Evolutionary conservation across 2,888 invertebrate genomes (phyloP).

Genomic region (Capitulum mitella): DNA sequence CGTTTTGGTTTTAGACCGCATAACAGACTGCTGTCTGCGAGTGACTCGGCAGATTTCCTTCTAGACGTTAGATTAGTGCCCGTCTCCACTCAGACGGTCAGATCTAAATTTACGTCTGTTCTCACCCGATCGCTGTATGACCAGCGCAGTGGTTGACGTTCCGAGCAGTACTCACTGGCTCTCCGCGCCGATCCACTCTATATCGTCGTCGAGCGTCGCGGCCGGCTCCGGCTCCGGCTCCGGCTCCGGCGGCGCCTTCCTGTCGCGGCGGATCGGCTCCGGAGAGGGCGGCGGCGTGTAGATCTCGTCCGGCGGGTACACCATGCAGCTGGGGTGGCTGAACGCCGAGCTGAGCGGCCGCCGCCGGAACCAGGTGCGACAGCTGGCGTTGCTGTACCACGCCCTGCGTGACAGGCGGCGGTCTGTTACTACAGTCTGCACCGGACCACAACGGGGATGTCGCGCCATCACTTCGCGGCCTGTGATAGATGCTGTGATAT

Average conservation of each 20-base stretch:
- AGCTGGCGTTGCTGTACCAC: slow-evolving; percentile 83
- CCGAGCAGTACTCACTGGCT: slow-evolving; percentile 78
- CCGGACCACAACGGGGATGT: too few species aligned
- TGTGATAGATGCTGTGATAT: too few species aligned
- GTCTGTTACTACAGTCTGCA: too few species aligned
- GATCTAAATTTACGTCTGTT: too few species aligned
- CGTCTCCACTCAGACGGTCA: too few species aligned
- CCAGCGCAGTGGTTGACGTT: too few species aligned
- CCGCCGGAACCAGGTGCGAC: slow-evolving; percentile 76
- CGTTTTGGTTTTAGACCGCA: too few species aligned
- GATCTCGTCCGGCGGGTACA: slow-evolving; percentile 64
- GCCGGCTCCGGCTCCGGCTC: background rate
- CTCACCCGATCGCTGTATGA: too few species aligned
- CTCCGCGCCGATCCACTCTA: slow-evolving; percentile 69
- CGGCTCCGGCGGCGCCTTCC: background rate
- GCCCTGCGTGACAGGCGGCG: background rate
- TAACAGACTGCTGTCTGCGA: too few species aligned
- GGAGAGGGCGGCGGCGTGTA: slow-evolving; percentile 69
- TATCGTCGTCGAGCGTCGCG: slow-evolving; percentile 56
- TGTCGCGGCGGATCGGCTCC: slow-evolving; percentile 32
- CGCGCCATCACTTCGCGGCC: too few species aligned
- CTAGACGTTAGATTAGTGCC: too few species aligned
- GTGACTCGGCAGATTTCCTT: too few species aligned
- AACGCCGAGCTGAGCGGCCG: slow-evolving; percentile 75
- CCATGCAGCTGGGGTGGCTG: slow-evolving; percentile 85